phyloP scores from a whole-genome alignment of 1,140 invertebrate genomes.

The Pseudomyrmex gracilis region DNA sequence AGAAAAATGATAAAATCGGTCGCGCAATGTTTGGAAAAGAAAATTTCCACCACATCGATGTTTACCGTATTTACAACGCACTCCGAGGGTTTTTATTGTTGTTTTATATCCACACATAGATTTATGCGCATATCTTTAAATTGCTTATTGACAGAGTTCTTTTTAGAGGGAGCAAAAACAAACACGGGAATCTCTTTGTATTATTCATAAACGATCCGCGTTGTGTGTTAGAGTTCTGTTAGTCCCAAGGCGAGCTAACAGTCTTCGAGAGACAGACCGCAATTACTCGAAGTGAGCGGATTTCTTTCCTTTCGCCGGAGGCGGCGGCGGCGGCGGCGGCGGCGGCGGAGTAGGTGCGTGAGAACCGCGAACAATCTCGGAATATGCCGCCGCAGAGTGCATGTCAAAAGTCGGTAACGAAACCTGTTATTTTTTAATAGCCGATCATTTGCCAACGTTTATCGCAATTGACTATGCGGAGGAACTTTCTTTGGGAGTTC shows the following conservation, averaged over 20 bases:
- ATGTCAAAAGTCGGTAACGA: constrained; percentile 53
- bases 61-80: too few relatives aligned
- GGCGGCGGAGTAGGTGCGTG: constrained; percentile 61
- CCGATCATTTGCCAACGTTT: constrained; percentile 25
- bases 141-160: neutral
- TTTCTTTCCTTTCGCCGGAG: constrained; percentile 63
- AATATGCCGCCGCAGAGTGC: constrained; percentile 15
- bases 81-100: too few relatives aligned
- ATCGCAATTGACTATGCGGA: neutral
- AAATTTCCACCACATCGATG: too few relatives aligned
- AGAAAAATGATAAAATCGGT: too few relatives aligned
- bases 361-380: constrained; percentile 57
- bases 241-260: constrained; percentile 33
- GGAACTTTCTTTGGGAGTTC: neutral
- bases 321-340: too few relatives aligned
- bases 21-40: too few relatives aligned
- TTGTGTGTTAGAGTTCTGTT: constrained; percentile 47
- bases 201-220: constrained; percentile 3
- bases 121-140: neutral
- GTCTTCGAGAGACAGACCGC: constrained; percentile 31
- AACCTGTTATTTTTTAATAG: constrained; percentile 58
- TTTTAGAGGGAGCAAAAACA: neutral
- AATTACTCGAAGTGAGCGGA: constrained; percentile 70
- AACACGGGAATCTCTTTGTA: neutral
- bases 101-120: too few relatives aligned